These are phyloP conservation scores for Danio kyathit DNA, from an alignment of 2,797 vertebrate species.

Conservation along the genomic window DNA sequence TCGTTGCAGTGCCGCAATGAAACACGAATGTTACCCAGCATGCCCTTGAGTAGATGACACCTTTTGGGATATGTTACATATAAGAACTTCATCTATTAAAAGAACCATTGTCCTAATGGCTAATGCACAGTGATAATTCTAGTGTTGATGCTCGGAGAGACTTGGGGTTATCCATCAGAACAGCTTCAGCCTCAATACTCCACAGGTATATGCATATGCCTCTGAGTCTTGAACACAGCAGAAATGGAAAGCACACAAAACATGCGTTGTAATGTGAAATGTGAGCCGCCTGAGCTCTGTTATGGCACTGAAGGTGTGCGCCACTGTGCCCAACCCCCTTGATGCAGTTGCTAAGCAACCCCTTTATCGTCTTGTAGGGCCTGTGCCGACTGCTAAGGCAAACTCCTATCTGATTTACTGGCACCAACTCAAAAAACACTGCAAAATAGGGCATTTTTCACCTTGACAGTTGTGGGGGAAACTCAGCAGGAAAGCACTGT, in stretches of 20 bases:
- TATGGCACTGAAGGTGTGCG: conserved; percentile 6
- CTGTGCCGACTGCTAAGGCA: conserved; percentile 44
- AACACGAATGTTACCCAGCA: not conserved
- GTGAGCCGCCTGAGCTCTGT: conserved; percentile 26
- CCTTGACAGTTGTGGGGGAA: not conserved
- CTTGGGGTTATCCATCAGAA: not conserved
- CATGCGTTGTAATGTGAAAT: conserved; percentile 36
- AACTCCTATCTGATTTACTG: conserved; percentile 18
- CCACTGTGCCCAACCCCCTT: conserved; percentile 50
- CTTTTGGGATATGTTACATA: conserved; percentile 6
- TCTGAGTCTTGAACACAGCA: conserved; percentile 7
- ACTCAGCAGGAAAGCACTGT: not conserved
- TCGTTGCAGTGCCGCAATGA: not conserved
- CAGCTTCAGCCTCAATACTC: not conserved
- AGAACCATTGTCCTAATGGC: no score
- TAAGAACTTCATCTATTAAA: not conserved
- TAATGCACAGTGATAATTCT: not conserved
- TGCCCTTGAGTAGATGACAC: not conserved
- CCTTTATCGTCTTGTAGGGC: conserved; percentile 42
- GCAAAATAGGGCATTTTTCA: conserved; percentile 1
- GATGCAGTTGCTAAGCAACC: conserved; percentile 79
- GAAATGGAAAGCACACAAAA: conserved; percentile 29
- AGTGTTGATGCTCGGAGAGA: not conserved
- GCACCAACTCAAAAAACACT: conserved; percentile 23
- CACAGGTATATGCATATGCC: not conserved